Evolutionary conservation across 2,797 vertebrate genomes (phyloP).

Genomic region (Agapornis canus): DNA sequence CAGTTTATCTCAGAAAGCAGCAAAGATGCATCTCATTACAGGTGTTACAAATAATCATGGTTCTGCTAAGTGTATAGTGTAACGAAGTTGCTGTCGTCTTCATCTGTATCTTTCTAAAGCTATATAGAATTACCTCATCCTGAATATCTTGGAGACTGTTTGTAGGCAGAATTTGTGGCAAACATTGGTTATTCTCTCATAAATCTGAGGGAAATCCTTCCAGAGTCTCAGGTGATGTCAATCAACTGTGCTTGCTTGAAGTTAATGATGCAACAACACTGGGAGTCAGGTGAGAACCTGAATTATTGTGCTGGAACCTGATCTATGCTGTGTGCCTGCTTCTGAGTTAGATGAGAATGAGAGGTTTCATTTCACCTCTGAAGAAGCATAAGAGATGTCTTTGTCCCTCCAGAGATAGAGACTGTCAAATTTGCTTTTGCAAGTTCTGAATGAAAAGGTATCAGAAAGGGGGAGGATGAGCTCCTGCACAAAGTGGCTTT

Average conservation of each 20-base stretch:
- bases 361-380: not conserved
- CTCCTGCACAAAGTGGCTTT: not conserved
- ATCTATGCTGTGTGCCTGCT: not conserved
- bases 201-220: not conserved
- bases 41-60: not conserved
- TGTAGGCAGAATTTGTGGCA: not conserved
- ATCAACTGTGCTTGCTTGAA: not conserved
- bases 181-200: not conserved
- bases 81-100: not conserved
- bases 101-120: not conserved
- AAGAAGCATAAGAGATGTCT: not conserved
- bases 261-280: not conserved
- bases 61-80: not conserved
- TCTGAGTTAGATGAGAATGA: not conserved
- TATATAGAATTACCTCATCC: not conserved
- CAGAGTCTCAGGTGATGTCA: not conserved
- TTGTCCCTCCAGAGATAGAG: not conserved
- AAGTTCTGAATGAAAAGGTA: not conserved
- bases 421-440: not conserved
- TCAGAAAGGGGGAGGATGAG: not conserved
- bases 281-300: not conserved
- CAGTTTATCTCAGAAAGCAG: not conserved
- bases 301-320: not conserved
- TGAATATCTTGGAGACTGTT: not conserved
- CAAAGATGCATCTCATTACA: not conserved